Evolutionary conservation across 1,140 invertebrate species (phyloP), one percentile per base, ranked within the genome.

Genomic region (Caerostris extrusa): DNA sequence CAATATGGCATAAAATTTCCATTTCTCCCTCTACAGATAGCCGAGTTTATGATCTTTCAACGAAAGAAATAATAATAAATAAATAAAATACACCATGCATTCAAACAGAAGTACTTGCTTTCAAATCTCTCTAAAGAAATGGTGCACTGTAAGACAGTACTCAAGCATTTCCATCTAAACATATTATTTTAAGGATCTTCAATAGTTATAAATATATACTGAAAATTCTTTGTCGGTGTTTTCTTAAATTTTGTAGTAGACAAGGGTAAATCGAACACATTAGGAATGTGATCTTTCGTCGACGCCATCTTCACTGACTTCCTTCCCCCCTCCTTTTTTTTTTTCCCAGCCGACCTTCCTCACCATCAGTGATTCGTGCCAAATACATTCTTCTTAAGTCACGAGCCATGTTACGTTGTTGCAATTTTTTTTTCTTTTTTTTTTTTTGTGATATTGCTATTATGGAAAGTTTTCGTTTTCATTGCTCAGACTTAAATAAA

Each of bases 401-500:
- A 34, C 58, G 83, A 85, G 14, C 55, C 83, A 85, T 85, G 53
- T 57, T 58, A 60, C 19, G 34, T 77, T 77, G 71, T 77, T 12
- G 53, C 8, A 77, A 50, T 53, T 77, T 77, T 71, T 69, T 19
- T n/a, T 69, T 69, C 3, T 5, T 8, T 77, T 77, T 53, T 2
- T 34, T 34, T 34, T 34, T 34, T 2, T 77, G 34, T 50, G 50
- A 77, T 77, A 77, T 77, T 14, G 34, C 71, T 77, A 77, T 77
- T 77, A 77, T 77, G 71, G 71, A 77, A 77, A 77, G 50, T 77
- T 77, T 77, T 77, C 71, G 71, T 77, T 77, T 77, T 77, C 71
- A 60, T 60, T 85, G 55, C 83, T 58, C 58, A 19, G 83, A 60
- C 57, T 60, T 58, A 85, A 56, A 85, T 85, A 85, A 85, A 85